These are phyloP conservation scores for Reticulitermes speratus DNA, from an alignment of 1,140 invertebrate species.

Conservation along the genomic window DNA sequence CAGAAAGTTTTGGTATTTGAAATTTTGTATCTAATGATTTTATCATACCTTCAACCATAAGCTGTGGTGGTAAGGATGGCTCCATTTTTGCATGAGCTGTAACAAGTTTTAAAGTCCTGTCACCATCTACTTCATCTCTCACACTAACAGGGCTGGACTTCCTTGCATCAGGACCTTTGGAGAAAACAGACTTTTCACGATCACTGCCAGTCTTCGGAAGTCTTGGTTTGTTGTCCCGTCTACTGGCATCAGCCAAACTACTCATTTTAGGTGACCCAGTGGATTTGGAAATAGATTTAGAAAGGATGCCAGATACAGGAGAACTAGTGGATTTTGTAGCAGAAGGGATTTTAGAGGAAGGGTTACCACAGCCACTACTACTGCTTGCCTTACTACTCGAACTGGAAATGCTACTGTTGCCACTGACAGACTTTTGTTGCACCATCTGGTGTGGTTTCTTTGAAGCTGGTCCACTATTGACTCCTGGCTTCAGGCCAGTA, in stretches of 20 bases:
- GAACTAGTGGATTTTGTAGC: constrained; percentile 52
- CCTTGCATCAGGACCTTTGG: constrained; percentile 44
- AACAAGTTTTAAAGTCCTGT: constrained; percentile 51
- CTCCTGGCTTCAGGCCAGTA: constrained; percentile 80
- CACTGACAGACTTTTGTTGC: constrained; percentile 45
- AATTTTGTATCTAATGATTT: constrained; percentile 81
- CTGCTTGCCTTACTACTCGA: constrained; percentile 20
- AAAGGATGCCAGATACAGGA: constrained; percentile 47
- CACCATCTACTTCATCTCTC: constrained; percentile 61
- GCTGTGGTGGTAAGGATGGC: constrained; percentile 50
- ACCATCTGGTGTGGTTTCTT: constrained; percentile 62
- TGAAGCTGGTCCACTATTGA: constrained; percentile 75
- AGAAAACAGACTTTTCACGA: constrained; percentile 31
- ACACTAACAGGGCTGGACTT: constrained; percentile 63
- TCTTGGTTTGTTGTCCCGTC: constrained; percentile 32
- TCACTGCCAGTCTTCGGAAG: constrained; percentile 28
- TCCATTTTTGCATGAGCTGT: constrained; percentile 54
- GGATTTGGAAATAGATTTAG: constrained; percentile 44
- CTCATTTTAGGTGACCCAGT: constrained; percentile 50
- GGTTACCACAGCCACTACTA: constrained; percentile 40
- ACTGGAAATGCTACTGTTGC: constrained; percentile 46
- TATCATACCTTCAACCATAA: constrained; percentile 68
- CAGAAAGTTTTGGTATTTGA: constrained; percentile 80
- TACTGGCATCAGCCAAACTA: constrained; percentile 43
- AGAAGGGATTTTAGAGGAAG: constrained; percentile 40